Evolutionary conservation across 2,113 vertebrate genomes (phyloP), one percentile per base, ranked within the genome.

Genomic region (Hoplias malabaricus): DNA sequence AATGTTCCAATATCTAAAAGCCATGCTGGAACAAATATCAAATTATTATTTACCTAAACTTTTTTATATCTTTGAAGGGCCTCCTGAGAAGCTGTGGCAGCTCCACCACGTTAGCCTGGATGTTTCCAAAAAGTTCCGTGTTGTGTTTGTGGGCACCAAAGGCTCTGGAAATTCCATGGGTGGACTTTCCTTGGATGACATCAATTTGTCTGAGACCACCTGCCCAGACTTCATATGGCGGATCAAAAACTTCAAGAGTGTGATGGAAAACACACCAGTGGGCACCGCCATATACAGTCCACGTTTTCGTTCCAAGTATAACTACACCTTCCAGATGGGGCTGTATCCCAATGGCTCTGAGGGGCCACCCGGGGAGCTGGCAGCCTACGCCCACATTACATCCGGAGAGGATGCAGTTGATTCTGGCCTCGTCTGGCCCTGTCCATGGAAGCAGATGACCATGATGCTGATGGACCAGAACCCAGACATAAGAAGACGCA

Each of bases 211-310:
- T 0, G 98, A 98, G 88, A 95, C 93, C 4, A 84, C 79, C 40
- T 98, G 96, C 85, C 96, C 96, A 21, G 94, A 97, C 72, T 94
- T 96, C 0, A 3, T 92, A 40, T 98, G 97, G 96, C 91, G 92
- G 0, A 93, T 98, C 82, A 90, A 85, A 75, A 93, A 97, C 90
- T 96, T 98, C 80, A 90, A 79, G 0, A 2, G 89, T 0, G 80
- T 95, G 23, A 88, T 96, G 85, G 69, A 91, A 29, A 88, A 82
- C 43, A 91, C 82, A 0, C 78, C 84, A 21, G 16, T 36, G 11
- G 82, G 86, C 62, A 0, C 0, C 12, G 1, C 0, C 19, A 80
- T 96, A 53, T 90, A 87, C 77, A 98, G 97, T 43, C 96, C 96
- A 0, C 91, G 91, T 3, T 96, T 95, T 87, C 93, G 88, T 40